A percentile compares a stretch with the other conserved stretches of the same genome.
Conservation (phyloP, 1,140 invertebrate genomes). For the Brachionus asplanchnoidis region DNA sequence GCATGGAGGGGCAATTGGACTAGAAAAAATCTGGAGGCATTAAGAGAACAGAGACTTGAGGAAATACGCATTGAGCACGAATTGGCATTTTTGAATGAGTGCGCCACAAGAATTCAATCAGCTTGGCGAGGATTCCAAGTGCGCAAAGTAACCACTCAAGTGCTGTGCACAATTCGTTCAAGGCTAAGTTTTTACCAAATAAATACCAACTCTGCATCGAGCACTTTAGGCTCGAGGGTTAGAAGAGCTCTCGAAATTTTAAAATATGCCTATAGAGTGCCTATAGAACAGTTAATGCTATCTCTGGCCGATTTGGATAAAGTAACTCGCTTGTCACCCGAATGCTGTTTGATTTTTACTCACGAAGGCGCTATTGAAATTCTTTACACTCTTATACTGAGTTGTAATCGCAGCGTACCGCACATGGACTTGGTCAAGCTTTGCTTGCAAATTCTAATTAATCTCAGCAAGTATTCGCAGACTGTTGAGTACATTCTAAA, state of each 20-base stretch:
- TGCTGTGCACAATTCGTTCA: background rate
- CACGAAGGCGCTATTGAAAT: constrained; percentile 21
- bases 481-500: background rate
- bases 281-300: constrained; percentile 13
- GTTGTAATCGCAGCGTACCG: constrained; percentile 36
- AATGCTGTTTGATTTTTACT: constrained; percentile 35
- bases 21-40: background rate
- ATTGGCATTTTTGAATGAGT: background rate
- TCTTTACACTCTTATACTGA: constrained; percentile 2
- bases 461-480: constrained; percentile 6
- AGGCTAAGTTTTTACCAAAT: constrained; percentile 27
- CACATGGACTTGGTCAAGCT: constrained; percentile 33
- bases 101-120: background rate
- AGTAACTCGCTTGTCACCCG: constrained; percentile 26
- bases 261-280: background rate
- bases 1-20: background rate
- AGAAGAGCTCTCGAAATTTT: constrained; percentile 8
- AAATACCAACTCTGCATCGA: background rate
- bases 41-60: background rate
- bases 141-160: background rate
- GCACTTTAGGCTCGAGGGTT: constrained; percentile 20
- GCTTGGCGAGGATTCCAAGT: constrained; percentile 16
- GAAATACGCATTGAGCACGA: background rate
- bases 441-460: constrained; percentile 28
- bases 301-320: constrained; percentile 26